These are phyloP conservation scores for Pelvicachromis taeniatus DNA, from an alignment of 2,113 vertebrate species.

Conservation along the genomic window DNA sequence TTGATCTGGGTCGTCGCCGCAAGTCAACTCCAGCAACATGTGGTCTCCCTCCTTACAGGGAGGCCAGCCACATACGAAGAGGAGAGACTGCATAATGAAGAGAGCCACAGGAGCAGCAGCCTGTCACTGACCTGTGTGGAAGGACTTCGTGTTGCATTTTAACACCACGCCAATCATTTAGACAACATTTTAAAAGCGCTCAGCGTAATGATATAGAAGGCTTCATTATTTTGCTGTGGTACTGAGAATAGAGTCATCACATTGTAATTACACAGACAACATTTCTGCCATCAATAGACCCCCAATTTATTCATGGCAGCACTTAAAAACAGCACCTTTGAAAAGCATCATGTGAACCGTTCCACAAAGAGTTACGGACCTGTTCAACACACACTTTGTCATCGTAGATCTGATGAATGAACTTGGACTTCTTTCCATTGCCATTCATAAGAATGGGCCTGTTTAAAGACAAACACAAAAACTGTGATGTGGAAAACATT, in stretches of 20 bases:
- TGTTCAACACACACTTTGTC: conserved; percentile 77
- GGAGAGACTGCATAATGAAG: neutral
- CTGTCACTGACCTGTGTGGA: neutral
- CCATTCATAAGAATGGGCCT: conserved; percentile 89
- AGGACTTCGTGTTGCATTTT: neutral
- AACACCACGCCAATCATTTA: too few species aligned
- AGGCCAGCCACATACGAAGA: neutral
- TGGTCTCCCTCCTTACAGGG: neutral
- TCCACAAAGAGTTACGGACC: conserved; percentile 18
- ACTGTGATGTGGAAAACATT: neutral
- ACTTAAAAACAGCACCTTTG: neutral
- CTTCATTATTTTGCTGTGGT: neutral
- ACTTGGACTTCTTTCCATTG: conserved; percentile 87
- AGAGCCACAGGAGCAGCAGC: neutral
- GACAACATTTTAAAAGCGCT: too few species aligned
- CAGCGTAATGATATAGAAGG: too few species aligned
- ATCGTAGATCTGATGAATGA: conserved; percentile 87
- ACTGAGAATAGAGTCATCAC: neutral
- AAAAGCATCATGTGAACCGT: neutral
- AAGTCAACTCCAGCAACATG: neutral
- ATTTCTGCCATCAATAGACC: neutral
- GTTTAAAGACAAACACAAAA: neutral
- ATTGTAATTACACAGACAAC: neutral
- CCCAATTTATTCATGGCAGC: neutral
- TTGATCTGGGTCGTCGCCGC: neutral